Evolutionary conservation across 2,888 invertebrate species (phyloP).

Genomic region (Scrobipalpa atriplicella): DNA sequence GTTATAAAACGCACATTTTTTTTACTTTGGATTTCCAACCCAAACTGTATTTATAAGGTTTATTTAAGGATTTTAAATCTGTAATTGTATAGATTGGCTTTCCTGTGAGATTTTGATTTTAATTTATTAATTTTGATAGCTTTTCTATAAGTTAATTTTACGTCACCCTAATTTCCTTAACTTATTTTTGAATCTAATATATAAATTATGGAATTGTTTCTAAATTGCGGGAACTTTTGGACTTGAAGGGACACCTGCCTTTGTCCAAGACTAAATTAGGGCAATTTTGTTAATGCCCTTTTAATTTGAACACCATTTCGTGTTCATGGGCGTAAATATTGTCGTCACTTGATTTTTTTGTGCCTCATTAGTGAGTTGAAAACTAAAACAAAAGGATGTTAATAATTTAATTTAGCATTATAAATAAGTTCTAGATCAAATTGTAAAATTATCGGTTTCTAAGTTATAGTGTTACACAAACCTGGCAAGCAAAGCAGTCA

Average conservation of each 20-base stretch:
- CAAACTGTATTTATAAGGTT: too few species aligned
- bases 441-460: too few species aligned
- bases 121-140: not conserved
- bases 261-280: constrained; percentile 23
- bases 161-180: not conserved
- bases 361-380: too few species aligned
- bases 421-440: too few species aligned
- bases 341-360: not conserved
- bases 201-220: constrained; percentile 8
- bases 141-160: not conserved
- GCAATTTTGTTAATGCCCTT: constrained; percentile 28
- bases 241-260: constrained; percentile 27
- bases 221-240: constrained; percentile 20
- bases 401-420: too few species aligned
- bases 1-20: too few species aligned
- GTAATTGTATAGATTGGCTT: too few species aligned
- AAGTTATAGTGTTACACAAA: too few species aligned
- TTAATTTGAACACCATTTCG: constrained; percentile 26
- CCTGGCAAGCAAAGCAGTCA: too few species aligned
- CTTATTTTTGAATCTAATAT: not conserved
- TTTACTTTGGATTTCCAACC: too few species aligned
- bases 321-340: constrained; percentile 20
- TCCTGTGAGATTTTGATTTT: not conserved
- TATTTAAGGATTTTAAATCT: too few species aligned
- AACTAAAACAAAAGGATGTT: too few species aligned